These are phyloP conservation scores for Aphis gossypii DNA, from an alignment of 1,140 invertebrate genomes.

Conservation along the genomic window DNA sequence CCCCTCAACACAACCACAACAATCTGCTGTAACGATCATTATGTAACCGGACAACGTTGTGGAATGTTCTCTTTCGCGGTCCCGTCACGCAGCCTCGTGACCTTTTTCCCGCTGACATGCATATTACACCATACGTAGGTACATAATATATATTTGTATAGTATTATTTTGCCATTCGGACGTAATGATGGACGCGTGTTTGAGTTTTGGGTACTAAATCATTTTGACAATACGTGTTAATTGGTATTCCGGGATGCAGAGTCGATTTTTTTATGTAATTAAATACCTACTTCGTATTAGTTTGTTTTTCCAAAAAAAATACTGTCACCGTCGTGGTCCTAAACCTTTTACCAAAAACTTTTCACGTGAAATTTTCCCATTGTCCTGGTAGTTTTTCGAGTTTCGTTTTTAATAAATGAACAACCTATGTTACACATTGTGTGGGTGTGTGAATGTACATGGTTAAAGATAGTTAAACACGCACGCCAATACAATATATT, in stretches of 20 bases:
- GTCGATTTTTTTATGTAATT: not conserved
- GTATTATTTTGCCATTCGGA: not conserved
- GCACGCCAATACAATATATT: not conserved
- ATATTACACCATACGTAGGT: not conserved
- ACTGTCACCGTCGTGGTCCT: not conserved
- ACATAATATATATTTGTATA: not conserved
- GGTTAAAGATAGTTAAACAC: not conserved
- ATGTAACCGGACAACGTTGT: not conserved
- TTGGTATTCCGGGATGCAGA: not conserved
- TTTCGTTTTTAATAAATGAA: not conserved
- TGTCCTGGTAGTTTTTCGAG: not conserved
- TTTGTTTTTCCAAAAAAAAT: not conserved
- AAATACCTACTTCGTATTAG: not conserved
- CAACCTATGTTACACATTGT: not conserved
- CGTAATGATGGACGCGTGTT: constrained; percentile 25
- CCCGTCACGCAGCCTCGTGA: not conserved
- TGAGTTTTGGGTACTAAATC: not conserved
- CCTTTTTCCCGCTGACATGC: not conserved
- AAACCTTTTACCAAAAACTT: not conserved
- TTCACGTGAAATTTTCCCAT: not conserved
- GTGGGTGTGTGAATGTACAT: no score
- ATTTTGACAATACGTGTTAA: not conserved
- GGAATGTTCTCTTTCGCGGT: not conserved
- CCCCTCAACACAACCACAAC: not conserved
- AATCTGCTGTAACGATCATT: not conserved